Conservation (phyloP, 2,888 invertebrate genomes). For the Drosophila pegasa region DNA sequence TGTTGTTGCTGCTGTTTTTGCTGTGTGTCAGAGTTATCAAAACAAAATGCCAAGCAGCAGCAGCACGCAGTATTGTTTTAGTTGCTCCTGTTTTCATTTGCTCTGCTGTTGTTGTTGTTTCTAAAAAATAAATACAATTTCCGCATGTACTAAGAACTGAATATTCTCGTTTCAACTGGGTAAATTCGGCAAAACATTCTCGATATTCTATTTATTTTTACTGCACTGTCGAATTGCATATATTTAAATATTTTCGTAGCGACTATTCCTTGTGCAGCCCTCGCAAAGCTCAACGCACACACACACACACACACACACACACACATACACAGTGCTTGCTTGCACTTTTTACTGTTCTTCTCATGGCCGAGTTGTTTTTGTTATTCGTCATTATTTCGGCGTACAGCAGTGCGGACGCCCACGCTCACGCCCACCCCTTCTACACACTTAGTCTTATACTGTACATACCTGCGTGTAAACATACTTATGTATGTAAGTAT, state of each 20-base stretch:
- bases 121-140: constrained; percentile 64
- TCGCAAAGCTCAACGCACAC: no score
- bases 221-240: constrained; percentile 28
- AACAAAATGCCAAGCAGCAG: constrained; percentile 70
- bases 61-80: constrained; percentile 40
- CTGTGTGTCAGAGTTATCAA: constrained; percentile 77
- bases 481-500: neutral
- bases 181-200: constrained; percentile 29
- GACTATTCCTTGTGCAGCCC: constrained; percentile 18
- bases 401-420: constrained; percentile 35
- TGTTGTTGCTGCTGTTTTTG: constrained; percentile 49
- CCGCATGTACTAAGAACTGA: constrained; percentile 25
- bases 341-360: constrained; percentile 43
- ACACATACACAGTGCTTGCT: constrained; percentile 27
- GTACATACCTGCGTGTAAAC: constrained; percentile 4
- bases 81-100: constrained; percentile 54
- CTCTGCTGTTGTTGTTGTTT: constrained; percentile 61
- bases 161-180: neutral
- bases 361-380: constrained; percentile 34
- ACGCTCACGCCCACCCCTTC: constrained; percentile 39
- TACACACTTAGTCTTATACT: constrained; percentile 12
- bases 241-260: constrained; percentile 18
- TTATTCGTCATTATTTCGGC: constrained; percentile 64
- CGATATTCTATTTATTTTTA: constrained; percentile 22
- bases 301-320: neutral